phyloP scores from a whole-genome alignment of 92 coral and sea anemone genomes.

The Micromussa lordhowensis region DNA sequence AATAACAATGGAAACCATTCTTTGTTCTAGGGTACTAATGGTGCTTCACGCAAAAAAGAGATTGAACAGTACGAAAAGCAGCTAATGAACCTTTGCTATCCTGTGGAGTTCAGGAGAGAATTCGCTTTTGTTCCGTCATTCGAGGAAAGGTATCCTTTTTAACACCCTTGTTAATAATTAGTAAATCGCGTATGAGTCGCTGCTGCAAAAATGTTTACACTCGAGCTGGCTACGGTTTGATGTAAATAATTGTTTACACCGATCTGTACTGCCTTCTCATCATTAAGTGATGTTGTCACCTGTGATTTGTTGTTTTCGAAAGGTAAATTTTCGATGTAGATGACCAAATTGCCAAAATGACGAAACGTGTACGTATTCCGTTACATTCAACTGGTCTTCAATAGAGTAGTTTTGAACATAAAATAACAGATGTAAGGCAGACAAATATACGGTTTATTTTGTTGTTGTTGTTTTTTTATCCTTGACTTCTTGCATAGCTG shows the following conservation, averaged over 20 bases:
- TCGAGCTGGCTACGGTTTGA: no score
- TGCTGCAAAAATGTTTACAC: no score
- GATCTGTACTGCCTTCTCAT: no score
- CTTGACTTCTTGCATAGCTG: slow-evolving; percentile 52
- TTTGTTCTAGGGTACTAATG: slow-evolving; percentile 49
- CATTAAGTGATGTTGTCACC: no score
- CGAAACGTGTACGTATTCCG: background rate
- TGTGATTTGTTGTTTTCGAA: no score
- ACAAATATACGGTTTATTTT: no score
- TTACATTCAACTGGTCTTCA: background rate
- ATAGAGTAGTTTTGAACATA: no score
- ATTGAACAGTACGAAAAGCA: slow-evolving; percentile 49
- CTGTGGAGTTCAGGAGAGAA: slow-evolving; percentile 54
- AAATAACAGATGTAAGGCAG: no score
- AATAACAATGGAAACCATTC: background rate
- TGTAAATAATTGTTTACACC: no score
- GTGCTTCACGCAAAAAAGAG: slow-evolving; percentile 19
- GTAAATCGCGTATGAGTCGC: background rate
- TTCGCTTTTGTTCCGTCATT: slow-evolving; percentile 60
- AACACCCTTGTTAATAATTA: background rate
- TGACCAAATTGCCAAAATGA: no score
- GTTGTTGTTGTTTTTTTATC: background rate
- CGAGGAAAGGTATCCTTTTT: slow-evolving; percentile 59
- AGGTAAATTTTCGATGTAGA: no score
- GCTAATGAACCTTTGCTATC: slow-evolving; percentile 45